A percentile compares a stretch with the other conserved stretches of the same genome.
phyloP scores from a whole-genome alignment of 2,888 invertebrate genomes.

The Trissolcus japonicus region DNA sequence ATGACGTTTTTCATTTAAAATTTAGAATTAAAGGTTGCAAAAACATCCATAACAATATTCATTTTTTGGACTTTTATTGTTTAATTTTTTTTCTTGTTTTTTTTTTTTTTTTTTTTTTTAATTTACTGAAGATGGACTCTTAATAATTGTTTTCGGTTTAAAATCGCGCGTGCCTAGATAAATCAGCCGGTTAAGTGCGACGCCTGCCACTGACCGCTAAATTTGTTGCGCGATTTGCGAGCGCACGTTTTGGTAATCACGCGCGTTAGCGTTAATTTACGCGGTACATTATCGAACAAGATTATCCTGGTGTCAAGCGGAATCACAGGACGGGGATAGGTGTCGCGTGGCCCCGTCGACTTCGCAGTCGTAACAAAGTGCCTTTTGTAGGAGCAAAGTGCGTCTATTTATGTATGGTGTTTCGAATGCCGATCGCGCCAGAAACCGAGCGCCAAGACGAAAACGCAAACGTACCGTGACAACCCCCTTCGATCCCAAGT shows the following conservation, averaged over 20 bases:
- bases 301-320: slow-evolving; percentile 35
- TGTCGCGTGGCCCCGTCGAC: slow-evolving; percentile 17
- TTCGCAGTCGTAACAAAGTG: slow-evolving; percentile 64
- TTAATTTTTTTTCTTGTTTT: no score
- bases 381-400: slow-evolving; percentile 74
- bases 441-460: slow-evolving; percentile 67
- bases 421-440: slow-evolving; percentile 72
- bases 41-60: no score
- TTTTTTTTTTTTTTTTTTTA: no score
- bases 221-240: slow-evolving; percentile 27
- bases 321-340: slow-evolving; percentile 26
- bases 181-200: slow-evolving; percentile 28
- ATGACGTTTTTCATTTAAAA: no score
- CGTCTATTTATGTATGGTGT: slow-evolving; percentile 74
- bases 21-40: no score
- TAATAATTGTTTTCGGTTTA: slow-evolving; percentile 12
- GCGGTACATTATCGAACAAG: slow-evolving; percentile 25
- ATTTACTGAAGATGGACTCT: no score
- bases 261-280: slow-evolving; percentile 28
- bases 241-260: slow-evolving; percentile 19
- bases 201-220: slow-evolving; percentile 39
- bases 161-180: slow-evolving; percentile 15
- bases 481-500: slow-evolving; percentile 70
- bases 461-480: slow-evolving; percentile 72
- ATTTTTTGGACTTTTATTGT: no score